Conservation (phyloP, 2,113 vertebrate species). For the Ciconia stormi region DNA sequence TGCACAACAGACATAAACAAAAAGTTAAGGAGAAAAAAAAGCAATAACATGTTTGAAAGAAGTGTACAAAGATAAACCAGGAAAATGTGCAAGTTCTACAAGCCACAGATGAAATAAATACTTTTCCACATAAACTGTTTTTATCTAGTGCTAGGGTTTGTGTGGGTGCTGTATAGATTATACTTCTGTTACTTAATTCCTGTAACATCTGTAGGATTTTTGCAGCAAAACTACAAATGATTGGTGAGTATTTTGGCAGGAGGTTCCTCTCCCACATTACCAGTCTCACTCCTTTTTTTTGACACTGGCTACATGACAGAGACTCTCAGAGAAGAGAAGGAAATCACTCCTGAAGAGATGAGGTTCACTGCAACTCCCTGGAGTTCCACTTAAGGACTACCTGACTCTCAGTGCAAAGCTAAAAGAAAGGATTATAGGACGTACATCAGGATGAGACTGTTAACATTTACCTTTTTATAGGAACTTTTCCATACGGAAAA, state of each 20-base stretch:
- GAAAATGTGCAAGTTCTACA: background rate
- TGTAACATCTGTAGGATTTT: slow-evolving; percentile 13
- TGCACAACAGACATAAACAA: background rate
- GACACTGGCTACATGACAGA: background rate
- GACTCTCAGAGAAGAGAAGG: background rate
- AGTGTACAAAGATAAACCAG: background rate
- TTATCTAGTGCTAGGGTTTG: background rate
- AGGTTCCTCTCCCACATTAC: background rate
- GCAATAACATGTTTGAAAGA: background rate
- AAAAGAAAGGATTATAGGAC: background rate
- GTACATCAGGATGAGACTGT: background rate
- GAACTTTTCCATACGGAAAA: background rate
- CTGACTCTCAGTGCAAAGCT: background rate
- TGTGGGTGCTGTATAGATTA: background rate
- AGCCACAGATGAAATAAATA: background rate
- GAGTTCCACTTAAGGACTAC: background rate
- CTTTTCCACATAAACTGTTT: background rate
- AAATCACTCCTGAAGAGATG: background rate
- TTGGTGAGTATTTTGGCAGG: background rate
- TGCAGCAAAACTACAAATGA: background rate
- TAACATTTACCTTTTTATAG: background rate
- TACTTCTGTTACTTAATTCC: background rate
- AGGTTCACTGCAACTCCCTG: background rate
- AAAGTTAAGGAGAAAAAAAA: background rate
- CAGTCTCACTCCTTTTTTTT: slow-evolving; percentile 13